Percentiles rank a stretch among this genome's conserved stretches.
These are phyloP conservation scores for Standfussiana lucernea DNA, from an alignment of 2,888 invertebrate species.

Conservation along the genomic window DNA sequence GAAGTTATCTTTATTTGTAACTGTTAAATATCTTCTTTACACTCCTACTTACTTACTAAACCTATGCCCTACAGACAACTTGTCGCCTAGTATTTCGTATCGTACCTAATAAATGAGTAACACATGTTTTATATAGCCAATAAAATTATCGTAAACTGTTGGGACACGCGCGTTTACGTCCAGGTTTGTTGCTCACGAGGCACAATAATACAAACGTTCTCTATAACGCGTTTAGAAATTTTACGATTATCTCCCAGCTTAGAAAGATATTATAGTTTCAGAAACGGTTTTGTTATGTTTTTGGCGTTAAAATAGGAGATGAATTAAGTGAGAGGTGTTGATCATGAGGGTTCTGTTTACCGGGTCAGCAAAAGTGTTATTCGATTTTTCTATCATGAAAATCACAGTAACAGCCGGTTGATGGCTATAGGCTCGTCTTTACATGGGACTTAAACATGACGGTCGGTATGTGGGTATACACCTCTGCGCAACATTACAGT, in stretches of 20 bases:
- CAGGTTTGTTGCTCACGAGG: conserved; percentile 59
- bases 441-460: background rate
- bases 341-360: background rate
- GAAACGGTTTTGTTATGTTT: conserved; percentile 19
- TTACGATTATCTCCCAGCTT: conserved; percentile 44
- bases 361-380: background rate
- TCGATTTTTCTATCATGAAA: background rate
- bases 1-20: background rate
- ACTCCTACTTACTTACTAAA: background rate
- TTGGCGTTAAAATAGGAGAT: conserved; percentile 27
- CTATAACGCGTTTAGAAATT: conserved; percentile 46
- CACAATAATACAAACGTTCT: conserved; percentile 53
- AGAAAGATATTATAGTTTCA: conserved; percentile 27
- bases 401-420: background rate
- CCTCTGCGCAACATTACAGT: background rate
- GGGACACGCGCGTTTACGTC: conserved; percentile 62
- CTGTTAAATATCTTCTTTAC: background rate
- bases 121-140: conserved; percentile 68
- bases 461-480: background rate
- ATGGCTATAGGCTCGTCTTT: too few relatives aligned
- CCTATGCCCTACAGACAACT: conserved; percentile 15
- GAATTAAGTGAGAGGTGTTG: conserved; percentile 9
- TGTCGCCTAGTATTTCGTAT: conserved; percentile 41
- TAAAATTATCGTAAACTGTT: conserved; percentile 72
- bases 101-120: conserved; percentile 63